Evolutionary conservation across 2,888 invertebrate genomes (phyloP), one percentile per base, ranked within the genome.

Genomic region (Trissoscelio sp.): DNA sequence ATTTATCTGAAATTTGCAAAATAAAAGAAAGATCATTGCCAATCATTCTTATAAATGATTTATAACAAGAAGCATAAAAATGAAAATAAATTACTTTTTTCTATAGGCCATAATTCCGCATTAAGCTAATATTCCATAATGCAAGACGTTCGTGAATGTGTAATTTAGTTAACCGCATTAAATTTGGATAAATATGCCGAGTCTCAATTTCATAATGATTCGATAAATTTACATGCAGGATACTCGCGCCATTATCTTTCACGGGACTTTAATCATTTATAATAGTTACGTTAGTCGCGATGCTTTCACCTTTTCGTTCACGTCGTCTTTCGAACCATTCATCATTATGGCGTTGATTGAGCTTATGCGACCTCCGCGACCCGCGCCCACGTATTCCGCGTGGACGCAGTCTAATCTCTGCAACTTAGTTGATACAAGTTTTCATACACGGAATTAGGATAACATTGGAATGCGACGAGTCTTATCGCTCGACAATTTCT

Each of bases 261-360:
- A 20, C 22, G 20, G 48, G 55, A 58, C 75, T 66, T 69, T 67
- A 75, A 77, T 81, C 77, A 67, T 72, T 78, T 64, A 62, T 69
- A 78, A 78, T 81, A 73, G 78, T 72, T 69, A 58, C 73, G 73
- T 79, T 79, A 58, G 70, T 74, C 66, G 74, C 78, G 57, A 74
- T 69, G 78, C 82, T 74, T 79, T 82, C 74, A 82, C 82, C 78
- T 79, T 82, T 58, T 74, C 74, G 82, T 73, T 67, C 74, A 34
- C 69, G 66, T 62, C 57, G 57, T 78, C 73, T 62, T 44, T 53
- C 42, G 22, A 70, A 53, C 70, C 74, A 81, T 81, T 82, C 82
- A 70, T 82, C 79, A 79, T 82, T 82, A 74, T 82, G 70, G 78
- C 82, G 82, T 79, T 82, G 82, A 82, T 82, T 82, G 82, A 82